A percentile compares a stretch with the other conserved stretches of the same genome.
Conservation (phyloP, 2,797 vertebrate genomes). For the Scolopax bukidnonensis region DNA sequence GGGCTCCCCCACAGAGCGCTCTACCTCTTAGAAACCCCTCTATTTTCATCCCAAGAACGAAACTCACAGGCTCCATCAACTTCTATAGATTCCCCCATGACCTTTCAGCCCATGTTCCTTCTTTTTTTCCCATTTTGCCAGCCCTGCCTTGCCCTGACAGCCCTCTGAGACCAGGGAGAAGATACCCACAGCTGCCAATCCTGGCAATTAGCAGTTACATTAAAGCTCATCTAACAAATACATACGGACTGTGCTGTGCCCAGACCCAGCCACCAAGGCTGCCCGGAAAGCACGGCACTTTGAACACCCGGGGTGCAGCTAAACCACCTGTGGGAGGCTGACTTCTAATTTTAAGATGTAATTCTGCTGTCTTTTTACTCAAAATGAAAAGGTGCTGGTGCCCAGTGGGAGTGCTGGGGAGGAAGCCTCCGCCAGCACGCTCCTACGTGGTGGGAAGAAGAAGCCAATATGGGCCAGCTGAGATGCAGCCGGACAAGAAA, state of each 20-base stretch:
- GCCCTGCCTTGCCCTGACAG: background rate
- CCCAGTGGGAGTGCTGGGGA: background rate
- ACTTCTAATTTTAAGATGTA: background rate
- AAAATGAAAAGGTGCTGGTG: background rate
- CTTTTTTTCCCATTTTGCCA: background rate
- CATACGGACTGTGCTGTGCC: background rate
- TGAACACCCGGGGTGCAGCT: background rate
- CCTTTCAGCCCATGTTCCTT: background rate
- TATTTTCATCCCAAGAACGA: background rate
- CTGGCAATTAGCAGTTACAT: background rate
- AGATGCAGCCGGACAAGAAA: background rate
- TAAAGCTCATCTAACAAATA: background rate
- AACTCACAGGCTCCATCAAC: background rate
- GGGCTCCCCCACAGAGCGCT: fast-evolving
- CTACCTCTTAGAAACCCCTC: background rate
- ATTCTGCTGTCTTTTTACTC: background rate
- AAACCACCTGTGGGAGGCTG: background rate
- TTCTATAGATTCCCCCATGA: background rate
- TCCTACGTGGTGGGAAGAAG: background rate
- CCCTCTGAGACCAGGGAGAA: background rate
- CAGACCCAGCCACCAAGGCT: background rate
- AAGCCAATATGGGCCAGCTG: fast-evolving
- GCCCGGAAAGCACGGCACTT: background rate
- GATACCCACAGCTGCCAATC: background rate
- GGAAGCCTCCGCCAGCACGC: fast-evolving